phyloP scores from a whole-genome alignment of 2,113 vertebrate genomes.

The human region GRCh38 chr2:179820501-179821000 shows the following conservation, averaged over 20 bases:
- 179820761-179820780: background rate
- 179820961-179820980: background rate
- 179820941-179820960: background rate
- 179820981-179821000: background rate
- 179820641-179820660: background rate
- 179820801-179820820: background rate
- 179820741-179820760: background rate
- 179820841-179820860: background rate
- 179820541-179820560: background rate
- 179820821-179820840: background rate
- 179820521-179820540: background rate
- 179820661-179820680: background rate
- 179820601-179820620: constrained; percentile 38
- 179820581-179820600: background rate
- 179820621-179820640: background rate
- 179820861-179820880: background rate
- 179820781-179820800: background rate
- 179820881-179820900: background rate
- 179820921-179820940: background rate
- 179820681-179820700: background rate
- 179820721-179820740: background rate
- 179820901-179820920: background rate
- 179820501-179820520: background rate
- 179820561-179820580: background rate
- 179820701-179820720: background rate